Evolutionary conservation across 92 coral and sea anemone genomes (phyloP), one percentile per base, ranked within the genome.

Genomic region (Palythoa grandiflora): DNA sequence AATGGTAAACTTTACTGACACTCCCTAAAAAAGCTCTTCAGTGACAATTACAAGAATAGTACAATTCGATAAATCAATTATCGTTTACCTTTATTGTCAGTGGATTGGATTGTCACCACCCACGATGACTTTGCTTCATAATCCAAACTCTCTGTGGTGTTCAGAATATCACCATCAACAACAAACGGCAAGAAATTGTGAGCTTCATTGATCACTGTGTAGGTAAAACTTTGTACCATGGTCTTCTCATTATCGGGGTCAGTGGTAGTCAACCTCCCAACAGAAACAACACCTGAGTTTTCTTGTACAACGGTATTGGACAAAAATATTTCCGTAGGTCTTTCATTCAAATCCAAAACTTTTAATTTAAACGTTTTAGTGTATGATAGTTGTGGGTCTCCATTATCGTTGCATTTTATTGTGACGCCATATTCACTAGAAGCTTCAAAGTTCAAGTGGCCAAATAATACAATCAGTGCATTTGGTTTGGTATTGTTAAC

Each of bases 161-260:
- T 97, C n/a, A 97, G 86, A 38, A 47, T 75, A 80, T 84, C 81
- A 13, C 93, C 92, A 76, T 83, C 94, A 47, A 91, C 71, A 16
- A 60, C 91, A 90, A 97, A 97, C 39, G 99, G 99, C 66, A 79
- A 65, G 39, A 40, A 40, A 72, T 28, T 72, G 20, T 87, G 86
- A 55, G 75, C 66, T 47, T 84, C 75, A 19, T 87, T 80, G 17
- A 80, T 74, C 83, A 96, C 39, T 16, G 68, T 68, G 76, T 97
- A 97, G 0, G 57, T 88, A 72, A 95, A 97, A 48, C 93, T 93
- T 87, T 97, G 99, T 47, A 91, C 92, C 52, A 52, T 75, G 79
- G 80, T 84, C 73, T 83, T 81, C 44, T 71, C 92, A 75, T 97
- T 97, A 91, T 97, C 99, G 0, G 99, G 99, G 84, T 97, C 99